These are phyloP conservation scores for Pelmatolapia mariae DNA, from an alignment of 2,113 vertebrate species.

Conservation along the genomic window DNA sequence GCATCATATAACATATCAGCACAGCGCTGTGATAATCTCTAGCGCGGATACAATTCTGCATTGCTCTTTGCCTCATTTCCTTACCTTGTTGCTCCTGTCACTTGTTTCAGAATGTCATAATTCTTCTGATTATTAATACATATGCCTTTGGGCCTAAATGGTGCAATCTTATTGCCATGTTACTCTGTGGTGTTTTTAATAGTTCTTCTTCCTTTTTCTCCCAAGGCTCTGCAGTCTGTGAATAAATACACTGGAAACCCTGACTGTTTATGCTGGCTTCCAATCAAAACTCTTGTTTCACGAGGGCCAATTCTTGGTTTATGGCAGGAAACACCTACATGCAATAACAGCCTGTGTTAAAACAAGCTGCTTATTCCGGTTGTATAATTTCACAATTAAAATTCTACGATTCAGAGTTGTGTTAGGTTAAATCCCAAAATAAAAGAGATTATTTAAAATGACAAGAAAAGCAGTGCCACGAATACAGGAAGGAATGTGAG, in stretches of 20 bases:
- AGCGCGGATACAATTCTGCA: background rate
- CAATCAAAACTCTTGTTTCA: background rate
- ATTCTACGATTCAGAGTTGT: background rate
- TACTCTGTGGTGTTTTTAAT: background rate
- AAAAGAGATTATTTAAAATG: background rate
- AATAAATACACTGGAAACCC: background rate
- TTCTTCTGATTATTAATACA: background rate
- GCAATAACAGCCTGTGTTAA: background rate
- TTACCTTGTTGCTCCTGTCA: background rate
- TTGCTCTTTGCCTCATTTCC: background rate
- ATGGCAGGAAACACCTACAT: conserved; percentile 11
- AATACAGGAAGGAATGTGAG: background rate
- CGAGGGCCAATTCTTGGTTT: background rate
- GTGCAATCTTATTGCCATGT: background rate
- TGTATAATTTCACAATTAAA: background rate
- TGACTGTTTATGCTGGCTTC: conserved; percentile 2
- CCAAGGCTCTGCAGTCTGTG: background rate
- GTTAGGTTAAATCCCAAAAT: background rate
- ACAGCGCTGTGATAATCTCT: background rate
- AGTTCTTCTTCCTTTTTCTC: background rate
- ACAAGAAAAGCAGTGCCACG: background rate
- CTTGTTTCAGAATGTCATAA: background rate
- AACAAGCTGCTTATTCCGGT: background rate
- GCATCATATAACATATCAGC: background rate
- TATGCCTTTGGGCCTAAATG: background rate